Base-by-base conservation (phyloP, 2,888 invertebrate genomes). In the Embidobia sp. region DNA sequence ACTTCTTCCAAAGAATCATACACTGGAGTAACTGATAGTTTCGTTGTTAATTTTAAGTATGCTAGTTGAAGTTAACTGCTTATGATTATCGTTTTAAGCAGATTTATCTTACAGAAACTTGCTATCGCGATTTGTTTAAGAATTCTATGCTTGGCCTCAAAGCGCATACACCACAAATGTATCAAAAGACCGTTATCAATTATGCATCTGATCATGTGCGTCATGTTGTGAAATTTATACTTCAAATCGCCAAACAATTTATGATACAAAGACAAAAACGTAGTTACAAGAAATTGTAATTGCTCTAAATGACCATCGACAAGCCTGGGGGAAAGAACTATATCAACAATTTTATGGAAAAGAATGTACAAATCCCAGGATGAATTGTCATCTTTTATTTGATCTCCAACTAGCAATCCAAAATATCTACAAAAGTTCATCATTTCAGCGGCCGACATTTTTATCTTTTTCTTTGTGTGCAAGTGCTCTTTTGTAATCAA, bases 191-290 rank as follows among this genome's bases (percentile, higher is more conserved):
- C 46, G 15, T 18, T 18, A 33, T 49, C 33, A 49, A 49, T 77
- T 10, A 19, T 7, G n/a, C n/a, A n/a, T 13, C 8, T 29, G 8
- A 48, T 15, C 29, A 48, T 6, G 29, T 48, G 48, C 8, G 48
- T 48, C 29, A 29, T 33, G 33, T 49, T 70, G 55, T 81, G 78
- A 27, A 78, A 69, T 57, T 81, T 81, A 8, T 42, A 66, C 29
- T 75, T 75, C 3, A 75, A 49, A 18, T 29, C 18, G 7, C 63
- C 63, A 29, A 26, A 77, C n/a, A 72, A 46, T 27, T 57, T 7
- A 8, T n/a, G 4, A n/a, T 40, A 40, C 16, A 15, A 37, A 1
- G 1, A 3, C 1, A 37, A 16, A 13, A 37, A 37, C 1, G 15
- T 2, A 5, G 8, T 3, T n/a, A 29, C 8, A 5, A 29, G 8